phyloP scores from a whole-genome alignment of 2,888 invertebrate species.

The Chalcis sispes region DNA sequence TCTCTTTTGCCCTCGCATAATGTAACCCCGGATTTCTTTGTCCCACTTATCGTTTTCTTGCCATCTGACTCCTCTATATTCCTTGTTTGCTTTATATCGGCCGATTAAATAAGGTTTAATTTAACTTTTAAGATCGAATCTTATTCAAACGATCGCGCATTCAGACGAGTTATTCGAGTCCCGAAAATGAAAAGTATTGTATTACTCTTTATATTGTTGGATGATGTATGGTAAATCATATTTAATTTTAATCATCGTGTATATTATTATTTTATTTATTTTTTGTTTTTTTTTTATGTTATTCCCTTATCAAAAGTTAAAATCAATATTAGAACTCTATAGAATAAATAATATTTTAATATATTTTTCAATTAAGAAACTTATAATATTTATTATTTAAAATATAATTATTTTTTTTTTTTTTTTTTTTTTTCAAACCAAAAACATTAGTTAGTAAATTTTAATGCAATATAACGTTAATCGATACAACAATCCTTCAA shows the following conservation, averaged over 20 bases:
- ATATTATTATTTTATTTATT: no score
- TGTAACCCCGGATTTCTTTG: conserved; percentile 44
- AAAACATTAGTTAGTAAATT: no score
- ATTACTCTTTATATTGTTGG: background rate
- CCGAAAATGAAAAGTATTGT: background rate
- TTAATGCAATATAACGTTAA: no score
- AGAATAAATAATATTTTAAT: no score
- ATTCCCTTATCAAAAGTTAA: no score
- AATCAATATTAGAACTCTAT: no score
- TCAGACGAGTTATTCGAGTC: conserved; percentile 7
- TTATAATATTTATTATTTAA: no score
- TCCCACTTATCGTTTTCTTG: conserved; percentile 47
- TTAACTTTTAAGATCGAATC: conserved; percentile 21
- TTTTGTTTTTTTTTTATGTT: no score
- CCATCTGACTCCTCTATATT: conserved; percentile 16
- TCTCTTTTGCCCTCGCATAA: conserved; percentile 6
- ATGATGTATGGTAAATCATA: background rate
- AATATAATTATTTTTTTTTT: no score
- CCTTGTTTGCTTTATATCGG: background rate
- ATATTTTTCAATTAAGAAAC: no score
- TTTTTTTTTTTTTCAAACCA: no score
- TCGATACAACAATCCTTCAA: no score
- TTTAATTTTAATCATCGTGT: background rate
- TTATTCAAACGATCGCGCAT: background rate
- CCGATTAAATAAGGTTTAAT: conserved; percentile 35